Evolutionary conservation across 2,888 invertebrate species (phyloP), one percentile per base, ranked within the genome.

Genomic region (Amblyjoppa fuscipennis): DNA sequence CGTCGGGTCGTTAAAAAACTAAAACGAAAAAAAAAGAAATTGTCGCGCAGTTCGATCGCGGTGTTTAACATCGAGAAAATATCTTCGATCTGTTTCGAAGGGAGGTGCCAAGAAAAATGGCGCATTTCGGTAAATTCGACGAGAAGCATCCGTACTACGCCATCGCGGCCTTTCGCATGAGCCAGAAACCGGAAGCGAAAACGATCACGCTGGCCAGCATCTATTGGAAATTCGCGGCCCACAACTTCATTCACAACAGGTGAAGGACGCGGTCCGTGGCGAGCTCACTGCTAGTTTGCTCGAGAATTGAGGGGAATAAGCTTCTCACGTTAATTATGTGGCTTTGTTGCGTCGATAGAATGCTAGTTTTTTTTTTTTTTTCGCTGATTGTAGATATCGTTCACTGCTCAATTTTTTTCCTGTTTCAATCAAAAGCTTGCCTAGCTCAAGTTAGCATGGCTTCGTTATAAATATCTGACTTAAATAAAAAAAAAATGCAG

Each of bases 151-250:
- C 92, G 77, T 93, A 91, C 83, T 91, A 87, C 84, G 89, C 88
- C 41, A 90, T 92, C 74, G 92, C 92, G 20, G 92, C 91, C 20
- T 88, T 89, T 56, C 90, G 92, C 83, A 93, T 92, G 92, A 89
- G 87, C 84, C 91, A 91, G 84, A 90, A 89, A 28, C 89, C 91
- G 49, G 92, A 92, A 89, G 88, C 84, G 11, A 92, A 89, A 86
- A 86, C 88, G 68, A 89, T 93, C 79, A 92, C 92, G 9, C 83
- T 88, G 71, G 92, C 89, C 64, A 90, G 90, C 81, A 86, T 92
- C 82, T 93, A 91, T 90, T 93, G 92, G 92, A 92, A 92, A 88
- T 92, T 92, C 66, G 92, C 90, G 20, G 91, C 92, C 64, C 91
- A 91, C 91, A 92, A 93, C 90, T 92, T 91, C 81, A 84, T 93